Evolutionary conservation across 2,797 vertebrate species (phyloP), one percentile per base, ranked within the genome.

Genomic region (Anolis apletophallus): DNA sequence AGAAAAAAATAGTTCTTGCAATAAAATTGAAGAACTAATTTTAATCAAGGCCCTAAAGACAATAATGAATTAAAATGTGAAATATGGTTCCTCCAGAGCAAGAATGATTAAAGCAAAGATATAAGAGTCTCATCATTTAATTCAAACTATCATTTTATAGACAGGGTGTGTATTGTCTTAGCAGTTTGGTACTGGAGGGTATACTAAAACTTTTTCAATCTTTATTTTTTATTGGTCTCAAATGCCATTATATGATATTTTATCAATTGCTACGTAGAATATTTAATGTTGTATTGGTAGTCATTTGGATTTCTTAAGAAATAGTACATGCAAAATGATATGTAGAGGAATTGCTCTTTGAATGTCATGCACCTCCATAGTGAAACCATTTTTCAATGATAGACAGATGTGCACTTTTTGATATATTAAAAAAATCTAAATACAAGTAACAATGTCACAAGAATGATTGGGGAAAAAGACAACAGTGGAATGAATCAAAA

Each of bases 1-100:
- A 6, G 40, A 46, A 46, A 46, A 46, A 46, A 46, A 6, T 46
- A 46, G 40, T 46, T 46, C 40, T 46, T 46, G 3, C 40, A 46
- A 46, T 46, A 46, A 46, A 90, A 83, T 57, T 55, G 29, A 74
- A 59, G 40, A 57, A 83, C 81, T 29, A 75, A 87, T 83, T 91
- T 84, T 88, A 79, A 72, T 34, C 14, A 16, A 12, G 21, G 55
- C 40, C 3, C 14, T 40, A 81, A 73, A 19, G 6, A 17, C 1
- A 26, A 32, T 5, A 36, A 55, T 29, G 8, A 61, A 29, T 64
- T 64, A 29, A 29, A 29, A 64, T 26, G 11, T 64, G 23, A 64
- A 64, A 26, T 64, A 64, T 23, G 21, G 6, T 61, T 10, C 9
- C 59, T 61, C 59, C 21, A 59, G 36, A 61, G 26, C 14, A 83